Conservation (phyloP, 2,113 vertebrate species). For the Pionites leucogaster region DNA sequence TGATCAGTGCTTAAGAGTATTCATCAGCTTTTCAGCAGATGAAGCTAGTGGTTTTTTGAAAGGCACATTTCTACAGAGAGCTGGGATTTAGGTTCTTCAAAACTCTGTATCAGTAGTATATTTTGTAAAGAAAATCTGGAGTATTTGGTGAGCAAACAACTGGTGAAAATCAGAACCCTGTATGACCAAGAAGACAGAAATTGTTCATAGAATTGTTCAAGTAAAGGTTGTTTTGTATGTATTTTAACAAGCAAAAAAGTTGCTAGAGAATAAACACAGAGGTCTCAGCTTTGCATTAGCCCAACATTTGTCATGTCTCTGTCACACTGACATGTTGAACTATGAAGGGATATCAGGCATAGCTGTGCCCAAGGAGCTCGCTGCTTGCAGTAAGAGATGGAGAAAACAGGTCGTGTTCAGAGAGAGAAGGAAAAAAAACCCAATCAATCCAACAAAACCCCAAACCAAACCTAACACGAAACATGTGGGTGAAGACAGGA, state of each 20-base stretch:
- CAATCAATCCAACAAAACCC: background rate
- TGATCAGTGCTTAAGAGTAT: background rate
- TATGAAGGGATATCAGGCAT: rapidly evolving
- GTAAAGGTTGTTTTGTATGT: background rate
- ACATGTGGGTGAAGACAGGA: rapidly evolving
- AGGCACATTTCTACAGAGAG: background rate
- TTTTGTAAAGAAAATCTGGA: background rate
- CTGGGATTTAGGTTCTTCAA: background rate
- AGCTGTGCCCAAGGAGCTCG: background rate
- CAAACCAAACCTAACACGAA: background rate
- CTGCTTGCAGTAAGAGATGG: background rate
- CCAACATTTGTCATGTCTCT: background rate
- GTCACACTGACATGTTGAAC: background rate
- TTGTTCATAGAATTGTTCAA: background rate
- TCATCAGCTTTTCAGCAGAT: background rate
- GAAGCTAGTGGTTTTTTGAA: background rate
- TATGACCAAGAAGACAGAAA: background rate
- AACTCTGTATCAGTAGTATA: background rate
- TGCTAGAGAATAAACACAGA: background rate
- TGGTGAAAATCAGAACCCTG: background rate
- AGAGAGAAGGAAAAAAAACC: background rate
- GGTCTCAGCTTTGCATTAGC: background rate
- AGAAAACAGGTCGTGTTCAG: background rate
- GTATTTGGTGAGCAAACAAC: background rate
- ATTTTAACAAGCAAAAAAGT: background rate